Evolutionary conservation across 2,888 invertebrate genomes (phyloP), one percentile per base, ranked within the genome.

Genomic region (Eupsilia transversa): DNA sequence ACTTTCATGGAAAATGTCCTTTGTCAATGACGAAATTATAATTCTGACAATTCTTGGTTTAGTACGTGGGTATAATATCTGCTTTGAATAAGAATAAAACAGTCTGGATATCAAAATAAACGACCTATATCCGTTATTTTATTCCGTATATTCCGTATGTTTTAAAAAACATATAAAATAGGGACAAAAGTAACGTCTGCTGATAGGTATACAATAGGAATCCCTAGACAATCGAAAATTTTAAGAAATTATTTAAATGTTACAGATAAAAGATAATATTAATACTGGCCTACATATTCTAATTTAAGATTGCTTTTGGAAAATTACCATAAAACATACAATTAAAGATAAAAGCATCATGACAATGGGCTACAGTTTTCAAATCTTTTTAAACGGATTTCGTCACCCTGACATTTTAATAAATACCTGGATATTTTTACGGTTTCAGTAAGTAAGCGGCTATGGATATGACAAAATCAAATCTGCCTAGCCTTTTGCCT

Each of bases 151-250:
- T n/a, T n/a, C n/a, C n/a, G n/a, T n/a, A n/a, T n/a, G n/a, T n/a
- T n/a, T n/a, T n/a, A n/a, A n/a, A n/a, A n/a, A n/a, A n/a, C n/a
- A n/a, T n/a, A n/a, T n/a, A n/a, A n/a, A n/a, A n/a, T n/a, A n/a
- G n/a, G n/a, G n/a, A n/a, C 20, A 12, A 59, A 43, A 0, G 30
- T 14, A 30, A 14, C 27, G 3, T 38, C 9, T 6, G 14, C 20
- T 30, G 10, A 7, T 17, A 9, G 17, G 17, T 7, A 1, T 23
- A 60, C 59, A 77, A 73, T 46, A 60, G 64, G 74, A 65, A 73
- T 52, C 64, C 3, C 3, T 59, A 52, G n/a, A 59, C 3, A 43
- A 35, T 69, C 38, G 14, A 7, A 0, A 3, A 43, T 49, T 76
- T 59, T 10, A 27, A 35, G 27, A 59, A 30, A 69, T 23, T 3